Percentiles rank a stretch among this genome's conserved stretches.
These are phyloP conservation scores for Phylloscopus collybita DNA, from an alignment of 2,797 vertebrate genomes.

Conservation along the genomic window DNA sequence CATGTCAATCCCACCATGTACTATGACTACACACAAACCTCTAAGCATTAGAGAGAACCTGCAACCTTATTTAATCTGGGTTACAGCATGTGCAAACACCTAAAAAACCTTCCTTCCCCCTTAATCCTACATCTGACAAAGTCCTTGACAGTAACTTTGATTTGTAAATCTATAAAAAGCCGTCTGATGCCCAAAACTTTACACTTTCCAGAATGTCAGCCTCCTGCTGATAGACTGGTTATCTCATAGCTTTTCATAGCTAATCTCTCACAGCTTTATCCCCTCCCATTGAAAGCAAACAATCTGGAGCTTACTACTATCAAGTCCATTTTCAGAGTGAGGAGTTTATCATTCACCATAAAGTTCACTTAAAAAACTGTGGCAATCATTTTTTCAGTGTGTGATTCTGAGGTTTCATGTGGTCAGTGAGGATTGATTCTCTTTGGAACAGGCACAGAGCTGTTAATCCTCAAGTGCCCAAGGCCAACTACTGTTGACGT, in stretches of 20 bases:
- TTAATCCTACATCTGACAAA: neutral
- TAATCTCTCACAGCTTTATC: neutral
- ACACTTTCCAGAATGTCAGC: neutral
- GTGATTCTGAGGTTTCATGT: neutral
- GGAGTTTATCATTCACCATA: neutral
- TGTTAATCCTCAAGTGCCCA: neutral
- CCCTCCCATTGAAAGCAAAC: neutral
- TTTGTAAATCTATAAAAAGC: neutral
- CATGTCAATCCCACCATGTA: neutral
- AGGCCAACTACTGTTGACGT: neutral
- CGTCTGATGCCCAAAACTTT: neutral
- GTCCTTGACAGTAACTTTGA: neutral
- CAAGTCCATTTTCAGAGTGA: neutral
- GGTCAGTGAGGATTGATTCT: neutral
- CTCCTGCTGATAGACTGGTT: neutral
- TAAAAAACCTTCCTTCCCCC: neutral
- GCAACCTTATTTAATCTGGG: neutral
- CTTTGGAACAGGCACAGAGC: neutral
- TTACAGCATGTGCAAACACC: neutral
- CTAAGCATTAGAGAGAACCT: neutral
- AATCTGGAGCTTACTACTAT: neutral
- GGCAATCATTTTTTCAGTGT: neutral
- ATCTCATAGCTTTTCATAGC: neutral
- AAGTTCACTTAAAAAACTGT: neutral
- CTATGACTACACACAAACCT: neutral